phyloP scores from a whole-genome alignment of 2,888 invertebrate species.

The Lasioglossum villosulum region DNA sequence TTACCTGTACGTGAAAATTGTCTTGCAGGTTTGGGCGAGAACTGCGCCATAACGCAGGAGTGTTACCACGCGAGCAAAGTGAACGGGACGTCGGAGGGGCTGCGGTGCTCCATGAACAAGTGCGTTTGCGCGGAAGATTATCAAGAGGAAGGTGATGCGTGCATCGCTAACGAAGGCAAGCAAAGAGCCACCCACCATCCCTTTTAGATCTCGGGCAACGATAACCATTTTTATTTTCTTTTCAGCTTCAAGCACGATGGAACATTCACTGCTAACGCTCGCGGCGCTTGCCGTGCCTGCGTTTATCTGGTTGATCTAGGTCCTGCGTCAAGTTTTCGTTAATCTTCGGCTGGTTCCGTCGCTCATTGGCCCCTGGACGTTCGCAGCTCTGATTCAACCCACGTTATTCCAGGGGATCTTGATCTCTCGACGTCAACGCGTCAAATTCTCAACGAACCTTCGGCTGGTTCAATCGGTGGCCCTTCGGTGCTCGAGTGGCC shows the following conservation, averaged over 20 bases:
- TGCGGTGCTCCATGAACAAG: conserved; percentile 56
- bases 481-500: not conserved
- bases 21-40: conserved; percentile 63
- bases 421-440: not conserved
- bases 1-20: not conserved
- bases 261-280: not conserved
- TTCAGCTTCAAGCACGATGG: conserved; percentile 18
- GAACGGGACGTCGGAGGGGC: conserved; percentile 20
- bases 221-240: not conserved
- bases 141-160: conserved; percentile 45
- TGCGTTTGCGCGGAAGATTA: conserved; percentile 69
- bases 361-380: not conserved
- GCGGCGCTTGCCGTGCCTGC: not conserved
- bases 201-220: not conserved
- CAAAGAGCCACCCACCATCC: conserved; percentile 1
- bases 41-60: conserved; percentile 65
- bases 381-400: not conserved
- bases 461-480: not conserved
- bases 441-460: not conserved
- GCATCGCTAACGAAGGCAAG: conserved; percentile 62
- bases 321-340: not conserved
- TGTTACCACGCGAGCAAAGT: conserved; percentile 66
- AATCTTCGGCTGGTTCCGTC: not conserved
- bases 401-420: not conserved
- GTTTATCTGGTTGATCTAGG: not conserved